Evolutionary conservation across 2,888 invertebrate species (phyloP).

Genomic region (Chaetogeoica ovagalla): DNA sequence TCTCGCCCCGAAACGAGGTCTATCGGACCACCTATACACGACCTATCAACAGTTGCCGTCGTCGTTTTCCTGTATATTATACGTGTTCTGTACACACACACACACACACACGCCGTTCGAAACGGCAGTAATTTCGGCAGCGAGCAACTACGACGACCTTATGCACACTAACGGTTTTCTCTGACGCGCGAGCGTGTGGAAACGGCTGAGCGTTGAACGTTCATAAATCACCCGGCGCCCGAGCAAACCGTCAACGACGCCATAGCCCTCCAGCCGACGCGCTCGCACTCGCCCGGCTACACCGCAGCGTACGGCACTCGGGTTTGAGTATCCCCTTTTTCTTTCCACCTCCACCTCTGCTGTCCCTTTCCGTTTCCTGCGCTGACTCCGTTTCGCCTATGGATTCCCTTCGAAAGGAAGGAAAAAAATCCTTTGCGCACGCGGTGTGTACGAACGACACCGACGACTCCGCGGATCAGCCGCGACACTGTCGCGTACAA

Average conservation of each 20-base stretch:
- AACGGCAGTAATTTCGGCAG: slow-evolving; percentile 35
- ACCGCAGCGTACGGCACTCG: neutral
- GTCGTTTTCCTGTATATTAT: slow-evolving; percentile 1
- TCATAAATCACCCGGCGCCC: slow-evolving; percentile 45
- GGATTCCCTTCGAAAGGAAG: slow-evolving; percentile 9
- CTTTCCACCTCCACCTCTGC: neutral
- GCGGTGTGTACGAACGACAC: slow-evolving; percentile 24
- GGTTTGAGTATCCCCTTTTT: slow-evolving; percentile 3
- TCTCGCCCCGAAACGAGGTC: too few species aligned
- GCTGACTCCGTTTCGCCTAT: neutral
- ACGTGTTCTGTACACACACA: neutral
- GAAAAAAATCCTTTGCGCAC: slow-evolving; percentile 16
- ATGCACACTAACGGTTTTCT: slow-evolving; percentile 10
- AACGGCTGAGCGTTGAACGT: slow-evolving; percentile 49
- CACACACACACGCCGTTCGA: neutral
- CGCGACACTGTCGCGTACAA: too few species aligned
- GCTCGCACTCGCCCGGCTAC: neutral
- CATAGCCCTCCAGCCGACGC: neutral
- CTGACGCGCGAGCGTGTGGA: slow-evolving; percentile 38
- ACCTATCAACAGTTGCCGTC: slow-evolving; percentile 49
- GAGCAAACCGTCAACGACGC: slow-evolving; percentile 46
- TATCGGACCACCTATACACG: too few species aligned
- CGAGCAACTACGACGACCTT: neutral
- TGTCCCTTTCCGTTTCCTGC: too few species aligned
- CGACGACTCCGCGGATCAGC: neutral